These are phyloP conservation scores for Pantherophis guttatus DNA, from an alignment of 2,113 vertebrate species.

Conservation along the genomic window DNA sequence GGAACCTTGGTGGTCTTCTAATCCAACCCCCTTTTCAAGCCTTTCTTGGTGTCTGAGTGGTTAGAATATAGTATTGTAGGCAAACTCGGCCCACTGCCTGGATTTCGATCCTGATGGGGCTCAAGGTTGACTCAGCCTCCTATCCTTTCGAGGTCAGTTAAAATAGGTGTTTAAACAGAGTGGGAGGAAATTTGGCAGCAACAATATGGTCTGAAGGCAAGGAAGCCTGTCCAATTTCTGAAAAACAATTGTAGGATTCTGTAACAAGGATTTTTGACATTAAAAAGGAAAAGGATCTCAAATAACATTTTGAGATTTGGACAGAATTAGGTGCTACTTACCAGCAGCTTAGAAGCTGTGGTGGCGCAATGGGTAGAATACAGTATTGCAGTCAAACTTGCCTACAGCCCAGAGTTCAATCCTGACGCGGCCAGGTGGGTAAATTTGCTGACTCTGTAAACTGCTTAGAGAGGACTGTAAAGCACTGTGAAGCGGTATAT, in stretches of 20 bases:
- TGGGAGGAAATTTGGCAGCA: not conserved
- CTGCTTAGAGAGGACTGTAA: not conserved
- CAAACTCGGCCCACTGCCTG: not conserved
- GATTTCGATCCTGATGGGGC: not conserved
- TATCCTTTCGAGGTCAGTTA: not conserved
- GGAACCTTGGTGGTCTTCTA: not conserved
- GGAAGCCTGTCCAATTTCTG: not conserved
- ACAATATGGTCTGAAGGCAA: not conserved
- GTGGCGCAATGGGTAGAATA: not conserved
- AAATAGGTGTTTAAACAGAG: not conserved
- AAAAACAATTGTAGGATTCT: not conserved
- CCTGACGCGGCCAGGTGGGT: not conserved
- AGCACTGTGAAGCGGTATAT: not conserved
- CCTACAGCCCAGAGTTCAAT: not conserved
- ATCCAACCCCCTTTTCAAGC: not conserved
- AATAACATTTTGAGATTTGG: not conserved
- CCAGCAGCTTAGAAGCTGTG: not conserved
- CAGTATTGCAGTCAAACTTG: not conserved
- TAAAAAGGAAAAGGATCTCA: not conserved
- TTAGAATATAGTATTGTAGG: not conserved
- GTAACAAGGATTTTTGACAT: not conserved
- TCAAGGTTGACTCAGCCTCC: not conserved
- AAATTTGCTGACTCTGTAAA: not conserved
- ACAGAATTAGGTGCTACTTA: not conserved
- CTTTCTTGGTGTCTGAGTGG: not conserved